phyloP scores from a whole-genome alignment of 1,140 invertebrate genomes.

The Bombus soroeensis region DNA sequence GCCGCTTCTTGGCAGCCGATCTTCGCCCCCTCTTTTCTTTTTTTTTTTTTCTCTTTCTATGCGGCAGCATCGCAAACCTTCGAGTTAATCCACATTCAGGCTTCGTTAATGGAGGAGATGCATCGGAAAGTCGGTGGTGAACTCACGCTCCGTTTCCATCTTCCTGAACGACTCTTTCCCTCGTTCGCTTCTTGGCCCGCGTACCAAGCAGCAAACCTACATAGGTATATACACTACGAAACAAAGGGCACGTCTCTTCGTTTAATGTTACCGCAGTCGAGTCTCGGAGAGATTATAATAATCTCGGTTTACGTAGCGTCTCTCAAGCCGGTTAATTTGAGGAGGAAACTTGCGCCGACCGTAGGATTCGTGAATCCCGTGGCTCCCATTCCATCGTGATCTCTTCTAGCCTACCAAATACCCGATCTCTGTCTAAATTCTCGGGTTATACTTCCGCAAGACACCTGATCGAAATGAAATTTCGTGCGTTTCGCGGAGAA shows the following conservation, averaged over 20 bases:
- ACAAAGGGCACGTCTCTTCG: constrained; percentile 78
- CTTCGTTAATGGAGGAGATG: constrained; percentile 48
- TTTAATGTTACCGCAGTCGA: constrained; percentile 82
- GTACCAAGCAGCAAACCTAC: constrained; percentile 5
- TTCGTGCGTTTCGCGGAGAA: no score
- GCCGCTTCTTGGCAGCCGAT: constrained; percentile 50
- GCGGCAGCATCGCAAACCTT: constrained; percentile 62
- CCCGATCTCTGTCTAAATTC: neutral
- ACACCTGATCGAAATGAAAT: neutral
- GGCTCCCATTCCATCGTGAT: constrained; percentile 29
- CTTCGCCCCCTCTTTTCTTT: neutral
- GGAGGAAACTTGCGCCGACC: constrained; percentile 78
- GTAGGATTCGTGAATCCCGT: constrained; percentile 70
- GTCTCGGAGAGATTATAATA: constrained; percentile 82
- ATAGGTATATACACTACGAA: constrained; percentile 39
- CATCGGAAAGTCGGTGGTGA: constrained; percentile 61
- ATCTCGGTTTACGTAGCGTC: constrained; percentile 82
- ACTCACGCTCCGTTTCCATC: constrained; percentile 45
- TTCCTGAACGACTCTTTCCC: neutral
- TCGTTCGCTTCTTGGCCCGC: constrained; percentile 29
- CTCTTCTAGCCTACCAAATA: constrained; percentile 4
- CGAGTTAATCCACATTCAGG: constrained; percentile 58
- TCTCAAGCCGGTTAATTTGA: constrained; percentile 81
- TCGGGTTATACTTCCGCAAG: neutral
- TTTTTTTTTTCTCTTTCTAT: constrained; percentile 38